Base-by-base conservation (phyloP, 1,140 invertebrate species). In the Amyelois transitella region DNA sequence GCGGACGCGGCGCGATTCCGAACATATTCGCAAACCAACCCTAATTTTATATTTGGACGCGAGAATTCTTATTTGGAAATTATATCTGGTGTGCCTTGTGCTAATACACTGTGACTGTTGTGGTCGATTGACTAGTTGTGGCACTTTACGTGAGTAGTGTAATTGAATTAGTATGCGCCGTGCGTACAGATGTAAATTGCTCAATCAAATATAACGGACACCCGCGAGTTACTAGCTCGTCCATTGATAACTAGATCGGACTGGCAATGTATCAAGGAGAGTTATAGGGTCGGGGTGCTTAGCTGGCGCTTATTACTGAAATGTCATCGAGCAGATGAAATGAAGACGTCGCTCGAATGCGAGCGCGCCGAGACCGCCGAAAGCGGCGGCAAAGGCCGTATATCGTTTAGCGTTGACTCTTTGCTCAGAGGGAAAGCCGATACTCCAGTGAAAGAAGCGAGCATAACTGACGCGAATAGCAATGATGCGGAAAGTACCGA, bases 281-380 rank as follows among this genome's bases (percentile, higher is more conserved):
- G 32, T 38, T 38, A 14, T 38, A 38, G 32, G n/a, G 32, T 38
- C 12, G 25, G 25, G 25, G 25, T 28, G 7, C 25, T n/a, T n/a
- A n/a, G 32, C 19, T 25, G 47, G 19, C 22, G 43, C 1, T 28
- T 57, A 24, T 52, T 17, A 51, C 54, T 66, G 78, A 67, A 64
- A 86, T 84, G 84, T 69, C 43, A 78, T 77, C 66, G 66, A 67
- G 71, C 60, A 81, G 74, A 78, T 85, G 85, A 85, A 68, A 88
- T 88, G 86, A 88, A 88, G 83, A 88, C 86, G 58, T 74, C 84
- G 76, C 71, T 86, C 53, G 84, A 86, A 73, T 84, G 78, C 69
- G 83, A 86, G 68, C 76, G 84, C 65, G 77, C 82, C 50, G 81
- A 88, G 54, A 66, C 75, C 77, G 81, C 78, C 52, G 81, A 84